Evolutionary conservation across 2,113 vertebrate species (phyloP).

Genomic region (Daphoenositta chrysoptera): DNA sequence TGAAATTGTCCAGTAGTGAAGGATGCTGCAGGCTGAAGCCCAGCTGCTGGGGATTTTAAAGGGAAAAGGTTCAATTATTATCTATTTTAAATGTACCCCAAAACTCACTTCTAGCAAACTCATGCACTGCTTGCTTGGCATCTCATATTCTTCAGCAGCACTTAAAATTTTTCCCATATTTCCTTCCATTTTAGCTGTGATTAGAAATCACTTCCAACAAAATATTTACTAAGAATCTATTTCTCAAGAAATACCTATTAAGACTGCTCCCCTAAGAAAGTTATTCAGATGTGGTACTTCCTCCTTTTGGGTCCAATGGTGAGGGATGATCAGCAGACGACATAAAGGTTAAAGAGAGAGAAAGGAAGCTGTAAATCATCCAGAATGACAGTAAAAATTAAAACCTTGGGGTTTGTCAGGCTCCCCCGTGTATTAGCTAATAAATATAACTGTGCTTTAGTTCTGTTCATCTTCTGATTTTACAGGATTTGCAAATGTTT

Average conservation of each 20-base stretch:
- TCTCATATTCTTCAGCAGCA: background rate
- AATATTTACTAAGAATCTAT: background rate
- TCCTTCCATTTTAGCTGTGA: background rate
- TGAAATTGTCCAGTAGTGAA: background rate
- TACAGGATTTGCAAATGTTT: constrained; percentile 13
- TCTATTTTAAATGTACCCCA: background rate
- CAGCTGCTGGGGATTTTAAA: background rate
- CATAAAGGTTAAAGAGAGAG: background rate
- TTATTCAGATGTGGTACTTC: background rate
- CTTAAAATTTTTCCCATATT: background rate
- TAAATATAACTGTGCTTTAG: constrained; percentile 3
- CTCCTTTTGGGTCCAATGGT: background rate
- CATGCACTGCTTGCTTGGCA: background rate
- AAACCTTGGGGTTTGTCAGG: constrained; percentile 20
- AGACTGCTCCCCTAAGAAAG: background rate
- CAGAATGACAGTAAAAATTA: constrained; percentile 58
- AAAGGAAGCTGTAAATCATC: constrained; percentile 21
- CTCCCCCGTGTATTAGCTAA: constrained; percentile 6
- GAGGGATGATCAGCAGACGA: background rate
- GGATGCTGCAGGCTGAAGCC: background rate
- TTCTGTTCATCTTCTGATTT: background rate
- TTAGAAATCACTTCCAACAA: background rate
- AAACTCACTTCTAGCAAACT: background rate
- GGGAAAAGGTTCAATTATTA: background rate
- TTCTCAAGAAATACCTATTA: background rate